Conservation (phyloP, 2,888 invertebrate genomes). For the Meandrusa payeni region DNA sequence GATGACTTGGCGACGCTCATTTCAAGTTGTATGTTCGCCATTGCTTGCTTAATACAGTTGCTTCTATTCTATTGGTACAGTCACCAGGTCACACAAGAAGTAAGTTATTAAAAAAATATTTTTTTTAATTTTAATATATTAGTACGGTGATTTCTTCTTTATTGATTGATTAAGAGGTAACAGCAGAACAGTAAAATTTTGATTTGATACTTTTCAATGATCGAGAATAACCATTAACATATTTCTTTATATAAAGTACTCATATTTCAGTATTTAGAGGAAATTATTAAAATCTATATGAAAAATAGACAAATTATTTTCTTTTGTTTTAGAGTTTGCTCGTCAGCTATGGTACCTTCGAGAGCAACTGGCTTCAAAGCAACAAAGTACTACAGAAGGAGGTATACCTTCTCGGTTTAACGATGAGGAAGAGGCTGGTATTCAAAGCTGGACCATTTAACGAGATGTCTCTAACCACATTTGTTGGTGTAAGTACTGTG, state of each 20-base stretch:
- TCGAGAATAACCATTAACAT: too few species aligned
- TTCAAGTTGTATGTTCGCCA: constrained; percentile 42
- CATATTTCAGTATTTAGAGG: too few species aligned
- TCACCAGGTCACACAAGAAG: constrained; percentile 55
- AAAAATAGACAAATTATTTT: too few species aligned
- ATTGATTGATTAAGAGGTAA: too few species aligned
- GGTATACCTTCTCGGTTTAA: constrained; percentile 40
- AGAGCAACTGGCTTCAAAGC: constrained; percentile 47
- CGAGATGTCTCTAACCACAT: constrained; percentile 55
- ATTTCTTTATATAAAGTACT: too few species aligned
- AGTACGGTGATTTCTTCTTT: too few species aligned
- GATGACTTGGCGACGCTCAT: constrained; percentile 43
- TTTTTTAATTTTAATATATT: too few species aligned
- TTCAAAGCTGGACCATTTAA: constrained; percentile 59
- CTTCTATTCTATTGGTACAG: constrained; percentile 60
- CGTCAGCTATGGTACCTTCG: constrained; percentile 50
- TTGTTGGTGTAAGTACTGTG: constrained; percentile 44
- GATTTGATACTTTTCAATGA: too few species aligned
- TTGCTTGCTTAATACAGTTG: constrained; percentile 51
- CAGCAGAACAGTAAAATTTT: too few species aligned
- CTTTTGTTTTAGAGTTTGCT: constrained; percentile 44
- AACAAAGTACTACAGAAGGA: constrained; percentile 39
- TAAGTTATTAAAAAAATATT: constrained; percentile 28
- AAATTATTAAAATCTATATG: too few species aligned
- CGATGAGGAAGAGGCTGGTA: constrained; percentile 41